Evolutionary conservation across 2,113 vertebrate genomes (phyloP).

Genomic region (Apteryx mantelli): DNA sequence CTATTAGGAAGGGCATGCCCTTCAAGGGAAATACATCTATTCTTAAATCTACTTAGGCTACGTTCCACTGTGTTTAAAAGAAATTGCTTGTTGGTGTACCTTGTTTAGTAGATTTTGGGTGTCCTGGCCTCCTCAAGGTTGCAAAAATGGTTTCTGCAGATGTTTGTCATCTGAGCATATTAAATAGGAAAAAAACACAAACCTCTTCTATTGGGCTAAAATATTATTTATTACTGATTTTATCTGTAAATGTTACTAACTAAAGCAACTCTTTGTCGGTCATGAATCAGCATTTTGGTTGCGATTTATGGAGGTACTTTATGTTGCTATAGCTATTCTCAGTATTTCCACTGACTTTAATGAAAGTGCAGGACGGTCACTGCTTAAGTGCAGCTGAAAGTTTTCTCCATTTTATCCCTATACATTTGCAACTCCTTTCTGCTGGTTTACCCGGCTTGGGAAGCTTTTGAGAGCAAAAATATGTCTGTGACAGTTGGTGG

Average conservation of each 20-base stretch:
- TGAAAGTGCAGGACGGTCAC: not conserved
- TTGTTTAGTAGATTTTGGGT: not conserved
- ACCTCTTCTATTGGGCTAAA: not conserved
- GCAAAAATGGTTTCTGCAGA: not conserved
- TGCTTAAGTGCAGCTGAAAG: not conserved
- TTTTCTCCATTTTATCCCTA: not conserved
- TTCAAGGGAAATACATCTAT: not conserved
- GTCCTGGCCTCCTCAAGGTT: not conserved
- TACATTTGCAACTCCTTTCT: not conserved
- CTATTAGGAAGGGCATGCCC: not conserved
- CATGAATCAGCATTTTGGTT: not conserved
- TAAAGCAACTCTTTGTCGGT: not conserved
- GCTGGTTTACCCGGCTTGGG: not conserved
- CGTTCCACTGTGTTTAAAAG: not conserved
- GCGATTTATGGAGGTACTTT: not conserved
- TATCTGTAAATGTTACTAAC: not conserved
- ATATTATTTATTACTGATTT: not conserved
- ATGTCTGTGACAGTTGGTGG: not conserved
- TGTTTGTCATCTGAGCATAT: not conserved
- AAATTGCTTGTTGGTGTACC: not conserved
- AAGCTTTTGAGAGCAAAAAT: not conserved
- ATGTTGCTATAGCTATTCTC: not conserved
- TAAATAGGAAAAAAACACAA: not conserved
- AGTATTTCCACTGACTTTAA: not conserved
- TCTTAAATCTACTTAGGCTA: not conserved